A percentile compares a stretch with the other conserved stretches of the same genome.
phyloP scores from a whole-genome alignment of 35 echinoderm and acorn worm species.

The Holothuria glaberrima region DNA sequence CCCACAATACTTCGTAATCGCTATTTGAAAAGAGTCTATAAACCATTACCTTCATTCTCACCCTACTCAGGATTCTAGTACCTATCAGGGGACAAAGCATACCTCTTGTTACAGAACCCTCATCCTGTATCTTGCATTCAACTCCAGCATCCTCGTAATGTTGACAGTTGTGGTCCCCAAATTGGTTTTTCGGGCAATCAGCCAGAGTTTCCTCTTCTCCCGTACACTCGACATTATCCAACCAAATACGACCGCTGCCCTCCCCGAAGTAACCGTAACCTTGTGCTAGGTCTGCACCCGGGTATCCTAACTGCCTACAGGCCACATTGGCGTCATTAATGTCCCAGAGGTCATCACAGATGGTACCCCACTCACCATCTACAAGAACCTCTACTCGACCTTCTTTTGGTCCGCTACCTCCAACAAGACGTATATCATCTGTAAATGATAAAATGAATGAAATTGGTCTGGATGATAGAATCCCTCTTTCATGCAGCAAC shows the following conservation, averaged over 20 bases:
- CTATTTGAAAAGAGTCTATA: too few relatives aligned
- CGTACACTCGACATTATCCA: conserved; percentile 31
- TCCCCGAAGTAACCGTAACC: conserved; percentile 9
- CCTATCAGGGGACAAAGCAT: too few relatives aligned
- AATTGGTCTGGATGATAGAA: too few relatives aligned
- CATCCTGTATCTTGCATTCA: neutral
- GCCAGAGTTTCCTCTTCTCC: conserved; percentile 4
- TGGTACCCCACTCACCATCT: conserved; percentile 53
- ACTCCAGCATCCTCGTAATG: conserved; percentile 32
- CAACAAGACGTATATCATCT: conserved; percentile 30
- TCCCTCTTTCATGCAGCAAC: too few relatives aligned
- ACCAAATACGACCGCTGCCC: conserved; percentile 26
- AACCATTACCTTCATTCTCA: too few relatives aligned
- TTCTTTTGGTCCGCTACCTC: conserved; percentile 24
- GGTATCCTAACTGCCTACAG: conserved; percentile 48
- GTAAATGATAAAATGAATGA: too few relatives aligned
- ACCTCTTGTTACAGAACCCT: too few relatives aligned
- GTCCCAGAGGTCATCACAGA: conserved; percentile 41
- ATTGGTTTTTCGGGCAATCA: conserved; percentile 8
- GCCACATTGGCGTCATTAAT: conserved; percentile 32
- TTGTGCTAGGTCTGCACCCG: neutral
- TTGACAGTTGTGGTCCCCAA: neutral
- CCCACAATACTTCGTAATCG: too few relatives aligned
- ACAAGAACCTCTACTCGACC: conserved; percentile 51
- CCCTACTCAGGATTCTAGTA: too few relatives aligned